Evolutionary conservation across 2,797 vertebrate species (phyloP).

Genomic region (Rhinogobio ventralis): DNA sequence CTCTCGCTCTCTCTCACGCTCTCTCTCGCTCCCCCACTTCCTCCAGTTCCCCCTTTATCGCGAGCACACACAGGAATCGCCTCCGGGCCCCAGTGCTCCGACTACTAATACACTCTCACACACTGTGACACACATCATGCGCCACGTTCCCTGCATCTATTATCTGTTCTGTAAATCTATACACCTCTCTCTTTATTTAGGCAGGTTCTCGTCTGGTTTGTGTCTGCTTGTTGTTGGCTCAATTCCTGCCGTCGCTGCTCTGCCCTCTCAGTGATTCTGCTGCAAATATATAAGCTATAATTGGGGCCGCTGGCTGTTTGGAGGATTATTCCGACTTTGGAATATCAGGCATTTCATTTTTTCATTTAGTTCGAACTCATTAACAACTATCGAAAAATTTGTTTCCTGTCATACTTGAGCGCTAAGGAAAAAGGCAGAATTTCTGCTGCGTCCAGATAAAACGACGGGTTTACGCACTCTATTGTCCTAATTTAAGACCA

Average conservation of each 20-base stretch:
- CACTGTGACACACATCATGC: slow-evolving; percentile 64
- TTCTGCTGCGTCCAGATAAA: slow-evolving; percentile 63
- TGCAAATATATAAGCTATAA: slow-evolving; percentile 74
- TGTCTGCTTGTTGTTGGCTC: slow-evolving; percentile 66
- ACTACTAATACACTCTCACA: slow-evolving; percentile 78
- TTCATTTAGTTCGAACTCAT: slow-evolving; percentile 15
- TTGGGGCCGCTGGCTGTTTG: slow-evolving; percentile 70
- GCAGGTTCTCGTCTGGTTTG: slow-evolving; percentile 56
- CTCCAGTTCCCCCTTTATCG: slow-evolving; percentile 81
- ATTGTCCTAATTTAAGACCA: slow-evolving; percentile 73
- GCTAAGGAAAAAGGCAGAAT: not conserved
- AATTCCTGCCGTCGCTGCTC: slow-evolving; percentile 60
- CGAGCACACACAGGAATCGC: slow-evolving; percentile 84
- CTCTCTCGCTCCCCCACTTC: slow-evolving; percentile 75
- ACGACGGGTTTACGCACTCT: slow-evolving; percentile 62
- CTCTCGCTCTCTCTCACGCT: slow-evolving; percentile 39
- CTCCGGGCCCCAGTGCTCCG: slow-evolving; percentile 79
- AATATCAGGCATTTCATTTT: slow-evolving; percentile 70
- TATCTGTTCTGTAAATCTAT: slow-evolving; percentile 75
- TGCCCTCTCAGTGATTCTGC: slow-evolving; percentile 70
- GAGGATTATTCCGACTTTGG: slow-evolving; percentile 48
- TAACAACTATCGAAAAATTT: slow-evolving; percentile 65
- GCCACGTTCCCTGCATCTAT: slow-evolving; percentile 66
- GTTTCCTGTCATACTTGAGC: not conserved
- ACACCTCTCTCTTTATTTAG: slow-evolving; percentile 61